These are phyloP conservation scores for Rugalucina vietnamica DNA, from an alignment of 2,888 invertebrate genomes.

Conservation along the genomic window DNA sequence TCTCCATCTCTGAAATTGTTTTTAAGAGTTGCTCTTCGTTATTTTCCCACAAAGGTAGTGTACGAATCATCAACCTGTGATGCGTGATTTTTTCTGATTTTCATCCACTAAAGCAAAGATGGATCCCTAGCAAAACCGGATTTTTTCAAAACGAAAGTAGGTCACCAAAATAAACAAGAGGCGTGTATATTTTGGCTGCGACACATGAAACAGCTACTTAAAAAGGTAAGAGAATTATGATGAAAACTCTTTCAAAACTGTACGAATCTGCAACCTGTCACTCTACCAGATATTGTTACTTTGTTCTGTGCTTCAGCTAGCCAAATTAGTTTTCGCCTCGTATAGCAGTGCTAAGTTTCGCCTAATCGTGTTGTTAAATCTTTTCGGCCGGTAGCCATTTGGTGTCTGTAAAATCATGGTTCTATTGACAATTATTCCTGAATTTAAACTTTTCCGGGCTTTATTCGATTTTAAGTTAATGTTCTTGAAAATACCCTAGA, in stretches of 20 bases:
- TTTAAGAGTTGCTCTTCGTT: background rate
- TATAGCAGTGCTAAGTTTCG: too few species aligned
- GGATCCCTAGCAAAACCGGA: background rate
- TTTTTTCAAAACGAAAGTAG: background rate
- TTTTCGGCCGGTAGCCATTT: too few species aligned
- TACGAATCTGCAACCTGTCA: background rate
- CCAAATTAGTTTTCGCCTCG: too few species aligned
- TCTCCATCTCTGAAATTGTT: background rate
- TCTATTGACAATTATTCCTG: too few species aligned
- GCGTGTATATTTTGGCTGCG: background rate
- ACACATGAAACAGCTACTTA: background rate
- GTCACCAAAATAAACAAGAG: background rate
- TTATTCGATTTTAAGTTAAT: too few species aligned
- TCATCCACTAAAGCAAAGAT: too few species aligned
- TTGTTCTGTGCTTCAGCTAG: too few species aligned
- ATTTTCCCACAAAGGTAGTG: background rate
- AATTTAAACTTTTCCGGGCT: too few species aligned
- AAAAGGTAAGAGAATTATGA: background rate
- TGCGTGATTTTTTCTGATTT: background rate
- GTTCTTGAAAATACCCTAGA: background rate
- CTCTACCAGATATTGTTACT: too few species aligned
- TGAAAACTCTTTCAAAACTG: background rate
- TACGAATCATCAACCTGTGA: background rate
- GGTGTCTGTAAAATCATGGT: too few species aligned
- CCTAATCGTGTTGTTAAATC: too few species aligned